Evolutionary conservation across 2,113 vertebrate genomes (phyloP), one percentile per base, ranked within the genome.

Genomic region (Prochilodus magdalenae): DNA sequence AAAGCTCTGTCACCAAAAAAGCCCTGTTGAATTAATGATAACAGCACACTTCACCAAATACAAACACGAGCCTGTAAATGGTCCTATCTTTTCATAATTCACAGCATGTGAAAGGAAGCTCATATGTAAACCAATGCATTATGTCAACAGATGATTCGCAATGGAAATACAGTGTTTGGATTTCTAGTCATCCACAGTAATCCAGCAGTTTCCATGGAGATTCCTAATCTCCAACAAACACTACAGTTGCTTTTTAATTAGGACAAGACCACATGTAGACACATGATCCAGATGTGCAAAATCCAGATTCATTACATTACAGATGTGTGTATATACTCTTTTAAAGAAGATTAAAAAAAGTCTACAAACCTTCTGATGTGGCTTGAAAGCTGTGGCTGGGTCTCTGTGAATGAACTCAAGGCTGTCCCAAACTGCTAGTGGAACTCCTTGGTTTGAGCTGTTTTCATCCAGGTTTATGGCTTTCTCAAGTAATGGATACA

Each of bases 131-230:
- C 55, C 20, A 59, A 13, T 60, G 57, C 57, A 12, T 59, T 59
- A 24, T 60, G 57, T 26, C 8, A 60, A 24, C 10, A 8, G 24
- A 24, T 26, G 14, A 60, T 59, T 59, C 6, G 24, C 55, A 59
- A 59, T 12, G 1, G n/a, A 59, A 57, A 70, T 70, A 36, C 60
- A 33, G 44, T 44, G 51, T 80, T 62, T 29, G 4, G 11, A 51
- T n/a, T 30, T 26, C 36, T 33, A 47, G 33, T 60, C 62, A 29
- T 63, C 27, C 57, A 80, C 24, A 40, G 59, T 44, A 36, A 81
- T 75, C 59, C 47, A 24, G 1, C 24, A 1, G 60, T 81, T 81
- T 33, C 79, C 62, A 75, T 74, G 71, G 79, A 81, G 59, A 74
- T n/a, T 47, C 44, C 40, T 75, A 6, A 49, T 55, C 47, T 81